Evolutionary conservation across 2,113 vertebrate genomes (phyloP), one percentile per base, ranked within the genome.

Genomic region (Corydoras sp.): DNA sequence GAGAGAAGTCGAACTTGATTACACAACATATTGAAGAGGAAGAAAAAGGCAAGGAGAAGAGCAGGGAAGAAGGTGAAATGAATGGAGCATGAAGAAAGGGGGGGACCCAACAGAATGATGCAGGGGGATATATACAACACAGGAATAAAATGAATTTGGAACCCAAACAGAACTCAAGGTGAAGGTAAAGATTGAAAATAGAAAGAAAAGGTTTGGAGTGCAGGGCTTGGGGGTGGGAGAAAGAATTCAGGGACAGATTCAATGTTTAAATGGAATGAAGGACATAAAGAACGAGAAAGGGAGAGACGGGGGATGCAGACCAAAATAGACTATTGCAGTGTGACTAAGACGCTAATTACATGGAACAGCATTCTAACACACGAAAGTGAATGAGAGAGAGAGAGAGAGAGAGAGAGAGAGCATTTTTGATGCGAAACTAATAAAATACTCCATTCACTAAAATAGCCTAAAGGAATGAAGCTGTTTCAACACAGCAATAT

Each of bases 331-430:
- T 31, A 49, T 71, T 59, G 54, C 78, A 62, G 65, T 72, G 76
- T 80, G 78, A 80, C 81, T 82, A 80, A 82, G 73, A 76, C 55
- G 58, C 62, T 82, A 80, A 82, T 82, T 77, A 64, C 76, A 78
- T 73, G 74, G 72, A 77, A 68, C 51, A 67, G 48, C 66, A 31
- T 78, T 66, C 56, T 70, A 69, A 72, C 63, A 79, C 53, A 11
- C 68, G 58, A 55, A 29, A 63, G 65, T 65, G 69, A 79, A 18
- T 30, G 24, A 49, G 29, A 49, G 61, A 30, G 62, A 62, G 60
- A 24, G 58, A 35, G 50, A 14, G 10, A 15, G 30, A 5, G 48
- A 31, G 68, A 51, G 58, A 12, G 58, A 54, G 48, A 2, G 65
- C 35, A 58, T 43, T 43, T 43, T 43, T 43, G 35, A 43, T 43